Base-by-base conservation (phyloP, 2,113 vertebrate genomes). In the Centropus bengalensis region DNA sequence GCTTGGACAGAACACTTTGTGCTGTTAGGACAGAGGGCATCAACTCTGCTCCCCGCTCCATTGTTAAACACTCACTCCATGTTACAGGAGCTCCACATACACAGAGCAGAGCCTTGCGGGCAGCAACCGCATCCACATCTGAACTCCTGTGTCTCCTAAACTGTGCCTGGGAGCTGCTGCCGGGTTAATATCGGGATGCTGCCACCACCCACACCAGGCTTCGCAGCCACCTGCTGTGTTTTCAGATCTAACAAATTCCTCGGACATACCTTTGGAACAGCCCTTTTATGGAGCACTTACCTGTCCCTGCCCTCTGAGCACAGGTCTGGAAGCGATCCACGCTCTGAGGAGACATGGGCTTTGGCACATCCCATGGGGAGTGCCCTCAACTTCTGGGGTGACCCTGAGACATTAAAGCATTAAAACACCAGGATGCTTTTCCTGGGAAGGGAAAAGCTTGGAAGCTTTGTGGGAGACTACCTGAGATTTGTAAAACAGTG, bases 341-440 rank as follows among this genome's bases (percentile, higher is more conserved):
- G 68, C 77, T 92, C 92, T 86, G 76, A 94, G 93, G 80, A 96
- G 94, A 97, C 89, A 89, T 10, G 91, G 94, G 68, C 87, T 95
- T 60, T 75, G 70, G 83, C 49, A 86, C 60, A 42, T 21, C 26
- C 8, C 49, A 8, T 2, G 26, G 40, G 51, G 51, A 85, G 56
- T 8, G 80, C 88, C 86, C 93, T 93, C 71, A 81, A 90, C 71
- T 56, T 71, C 40, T 56, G 93, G 62, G 82, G 71, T 85, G 83
- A 97, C 96, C 96, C 96, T 97, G 97, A 97, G 96, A 94, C 66
- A 67, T 89, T 84, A 94, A 92, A 82, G 68, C 68, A 51, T 87
- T 80, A 91, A 91, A 96, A 92, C 93, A 95, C 91, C 90, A 86
- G 74, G 33, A 80, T 27, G 64, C 86, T 91, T 66, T 76, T 88